Evolutionary conservation across 2,113 vertebrate genomes (phyloP), one percentile per base, ranked within the genome.

Genomic region (Puma concolor): DNA sequence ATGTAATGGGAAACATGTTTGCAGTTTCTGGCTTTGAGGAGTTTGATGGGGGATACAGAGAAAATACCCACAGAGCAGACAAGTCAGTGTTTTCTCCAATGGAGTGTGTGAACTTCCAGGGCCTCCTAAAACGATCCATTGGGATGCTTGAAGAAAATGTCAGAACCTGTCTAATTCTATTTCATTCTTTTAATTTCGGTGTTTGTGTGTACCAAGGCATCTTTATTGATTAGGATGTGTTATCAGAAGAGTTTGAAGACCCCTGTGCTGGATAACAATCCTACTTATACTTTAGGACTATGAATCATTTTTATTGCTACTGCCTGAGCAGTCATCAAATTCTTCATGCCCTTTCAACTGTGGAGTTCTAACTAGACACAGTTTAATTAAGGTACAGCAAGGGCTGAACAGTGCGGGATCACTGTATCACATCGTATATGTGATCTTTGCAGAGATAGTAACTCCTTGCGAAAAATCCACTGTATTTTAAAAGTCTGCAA

Each of bases 401-500:
- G 13, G 21, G 54, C n/a, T 64, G 33, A 81, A 36, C 21, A 41
- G 7, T 3, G 17, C 54, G 54, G 57, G 63, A 33, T 79, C 76
- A 83, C 54, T 38, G 0, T 48, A 48, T 52, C 38, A 80, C 41
- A 44, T 23, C 41, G 31, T 48, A 41, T 74, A 6, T 69, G 25
- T 33, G 21, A 74, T 93, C 60, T 97, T 95, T 91, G 76, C 66
- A 91, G 81, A 91, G 81, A 88, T 74, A 72, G 4, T 50, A 66
- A 66, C 38, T 93, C 67, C 52, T 71, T 69, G 33, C 67, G 66
- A 83, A 86, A 77, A 90, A 29, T 31, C 41, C 33, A 91, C 36
- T 27, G 10, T 88, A 21, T 80, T 95, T 88, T 84, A 41, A 97
- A 91, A 96, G 38, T 64, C 79, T 93, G 50, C n/a, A 88, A 74